phyloP scores from a whole-genome alignment of 1,140 invertebrate genomes.

The Diorhabda carinulata region DNA sequence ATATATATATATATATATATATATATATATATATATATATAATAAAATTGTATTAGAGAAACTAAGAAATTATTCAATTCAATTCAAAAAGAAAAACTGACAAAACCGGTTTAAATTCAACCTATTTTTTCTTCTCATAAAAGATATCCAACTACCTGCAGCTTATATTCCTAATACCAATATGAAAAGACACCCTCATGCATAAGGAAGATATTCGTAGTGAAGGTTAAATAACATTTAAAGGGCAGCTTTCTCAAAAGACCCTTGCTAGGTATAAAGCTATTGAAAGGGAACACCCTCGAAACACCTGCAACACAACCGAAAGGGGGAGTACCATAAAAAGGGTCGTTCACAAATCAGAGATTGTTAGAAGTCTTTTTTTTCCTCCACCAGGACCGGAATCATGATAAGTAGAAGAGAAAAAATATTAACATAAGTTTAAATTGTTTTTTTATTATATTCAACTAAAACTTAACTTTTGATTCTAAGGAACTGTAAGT shows the following conservation, averaged over 20 bases:
- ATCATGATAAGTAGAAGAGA: no score
- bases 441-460: no score
- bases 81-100: no score
- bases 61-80: no score
- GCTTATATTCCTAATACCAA: background rate
- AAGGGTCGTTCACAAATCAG: background rate
- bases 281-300: slow-evolving; percentile 1
- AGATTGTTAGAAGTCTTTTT: background rate
- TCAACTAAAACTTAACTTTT: no score
- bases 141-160: background rate
- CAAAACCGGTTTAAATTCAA: no score
- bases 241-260: background rate
- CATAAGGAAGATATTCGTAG: background rate
- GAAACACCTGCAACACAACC: background rate
- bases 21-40: no score
- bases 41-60: no score
- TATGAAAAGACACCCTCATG: background rate
- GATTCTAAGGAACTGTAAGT: no score
- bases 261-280: background rate
- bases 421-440: no score
- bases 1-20: no score
- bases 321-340: background rate
- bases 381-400: background rate
- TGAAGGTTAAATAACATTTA: slow-evolving; percentile 1
- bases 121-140: no score